A percentile compares a stretch with the other conserved stretches of the same genome.
These are phyloP conservation scores for Calameuta idolon DNA, from an alignment of 2,888 invertebrate species.

Conservation along the genomic window DNA sequence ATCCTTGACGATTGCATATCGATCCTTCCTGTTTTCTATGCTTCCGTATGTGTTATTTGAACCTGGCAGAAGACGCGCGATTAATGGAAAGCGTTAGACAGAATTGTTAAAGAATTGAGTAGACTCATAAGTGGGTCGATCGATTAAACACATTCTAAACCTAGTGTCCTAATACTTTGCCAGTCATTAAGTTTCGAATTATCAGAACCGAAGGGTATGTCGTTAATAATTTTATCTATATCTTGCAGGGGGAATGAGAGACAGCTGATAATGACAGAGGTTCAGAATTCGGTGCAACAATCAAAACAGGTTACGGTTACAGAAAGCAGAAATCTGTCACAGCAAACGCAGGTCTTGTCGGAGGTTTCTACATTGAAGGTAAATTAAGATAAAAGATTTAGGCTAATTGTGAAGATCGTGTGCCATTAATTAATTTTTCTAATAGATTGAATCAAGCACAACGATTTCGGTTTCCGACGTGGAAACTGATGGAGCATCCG, in stretches of 20 bases:
- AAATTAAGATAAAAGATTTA: too few relatives aligned
- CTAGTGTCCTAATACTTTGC: slow-evolving; percentile 4
- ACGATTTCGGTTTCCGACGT: too few relatives aligned
- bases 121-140: slow-evolving; percentile 11
- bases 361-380: too few relatives aligned
- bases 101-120: slow-evolving; percentile 8
- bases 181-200: background rate
- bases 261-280: slow-evolving; percentile 18
- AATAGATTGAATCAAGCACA: too few relatives aligned
- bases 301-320: slow-evolving; percentile 13
- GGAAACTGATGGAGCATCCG: slow-evolving; percentile 40
- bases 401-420: too few relatives aligned
- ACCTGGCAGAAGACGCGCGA: slow-evolving; percentile 2
- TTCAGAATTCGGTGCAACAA: slow-evolving; percentile 18
- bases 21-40: background rate
- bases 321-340: background rate
- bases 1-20: too few relatives aligned
- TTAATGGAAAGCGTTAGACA: too few relatives aligned
- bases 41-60: background rate
- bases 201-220: too few relatives aligned
- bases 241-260: slow-evolving; percentile 31
- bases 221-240: too few relatives aligned
- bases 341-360: background rate
- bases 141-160: slow-evolving; percentile 2
- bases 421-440: too few relatives aligned